A percentile compares a stretch with the other conserved stretches of the same genome.
Conservation (phyloP, 2,113 vertebrate genomes). For the Ameiurus melas region DNA sequence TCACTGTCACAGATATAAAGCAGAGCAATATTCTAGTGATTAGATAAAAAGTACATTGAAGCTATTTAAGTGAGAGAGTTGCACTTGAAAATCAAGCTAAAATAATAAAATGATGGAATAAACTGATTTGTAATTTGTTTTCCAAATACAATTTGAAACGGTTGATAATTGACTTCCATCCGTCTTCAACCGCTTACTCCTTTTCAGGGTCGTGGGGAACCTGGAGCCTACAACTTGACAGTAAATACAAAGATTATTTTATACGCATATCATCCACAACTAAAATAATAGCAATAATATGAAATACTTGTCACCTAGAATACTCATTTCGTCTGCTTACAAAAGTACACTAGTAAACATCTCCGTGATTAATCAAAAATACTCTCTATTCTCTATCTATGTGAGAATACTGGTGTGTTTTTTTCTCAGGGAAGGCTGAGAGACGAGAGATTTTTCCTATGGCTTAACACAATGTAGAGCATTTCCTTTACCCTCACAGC, state of each 20-base stretch:
- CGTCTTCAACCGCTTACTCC: too few species aligned
- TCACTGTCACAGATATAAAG: not conserved
- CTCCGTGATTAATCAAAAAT: not conserved
- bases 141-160: not conserved
- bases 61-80: not conserved
- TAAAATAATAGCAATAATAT: not conserved
- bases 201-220: too few species aligned
- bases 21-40: not conserved
- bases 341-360: not conserved
- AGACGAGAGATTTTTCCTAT: not conserved
- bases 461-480: not conserved
- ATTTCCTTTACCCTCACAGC: slow-evolving; percentile 18
- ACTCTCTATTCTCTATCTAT: not conserved
- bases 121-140: not conserved
- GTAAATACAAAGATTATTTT: not conserved
- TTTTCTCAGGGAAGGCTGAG: not conserved
- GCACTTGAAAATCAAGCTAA: not conserved
- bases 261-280: not conserved
- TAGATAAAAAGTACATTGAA: not conserved
- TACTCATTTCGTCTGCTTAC: not conserved
- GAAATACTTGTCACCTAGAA: not conserved
- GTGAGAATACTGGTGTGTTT: not conserved
- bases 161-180: not conserved
- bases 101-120: not conserved
- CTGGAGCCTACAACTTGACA: too few species aligned